A percentile compares a stretch with the other conserved stretches of the same genome.
Evolutionary conservation across 2,797 vertebrate species (phyloP).

Genomic region (Harpagifer antarcticus): DNA sequence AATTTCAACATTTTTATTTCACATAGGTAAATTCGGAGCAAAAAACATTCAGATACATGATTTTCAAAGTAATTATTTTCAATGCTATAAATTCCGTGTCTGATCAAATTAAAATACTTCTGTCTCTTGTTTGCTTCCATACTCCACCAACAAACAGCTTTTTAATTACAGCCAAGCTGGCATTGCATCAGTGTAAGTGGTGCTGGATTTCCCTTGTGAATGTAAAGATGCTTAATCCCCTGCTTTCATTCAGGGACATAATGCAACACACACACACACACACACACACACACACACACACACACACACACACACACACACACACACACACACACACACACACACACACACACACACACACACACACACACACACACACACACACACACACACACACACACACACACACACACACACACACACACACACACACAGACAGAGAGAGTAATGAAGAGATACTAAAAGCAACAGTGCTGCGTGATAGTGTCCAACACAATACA

Average conservation of each 20-base stretch:
- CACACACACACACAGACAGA: background rate
- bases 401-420: background rate
- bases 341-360: background rate
- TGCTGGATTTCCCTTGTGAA: constrained; percentile 30
- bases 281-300: no score
- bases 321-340: no score
- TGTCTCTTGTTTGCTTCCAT: no score
- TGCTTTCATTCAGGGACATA: constrained; percentile 39
- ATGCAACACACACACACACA: background rate
- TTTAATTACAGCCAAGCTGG: constrained; percentile 20
- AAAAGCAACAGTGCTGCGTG: background rate
- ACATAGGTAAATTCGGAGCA: no score
- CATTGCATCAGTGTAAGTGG: background rate
- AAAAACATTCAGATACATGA: no score
- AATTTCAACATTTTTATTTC: no score
- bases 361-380: no score
- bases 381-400: background rate
- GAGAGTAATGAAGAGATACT: background rate
- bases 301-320: background rate
- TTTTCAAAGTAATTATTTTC: no score
- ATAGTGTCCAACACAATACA: no score
- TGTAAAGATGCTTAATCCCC: constrained; percentile 42
- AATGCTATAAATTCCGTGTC: no score
- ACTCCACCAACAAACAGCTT: background rate
- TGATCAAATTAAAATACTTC: no score